These are phyloP conservation scores for Paragorgia papillata DNA, from an alignment of 92 coral and sea anemone genomes.

Conservation along the genomic window DNA sequence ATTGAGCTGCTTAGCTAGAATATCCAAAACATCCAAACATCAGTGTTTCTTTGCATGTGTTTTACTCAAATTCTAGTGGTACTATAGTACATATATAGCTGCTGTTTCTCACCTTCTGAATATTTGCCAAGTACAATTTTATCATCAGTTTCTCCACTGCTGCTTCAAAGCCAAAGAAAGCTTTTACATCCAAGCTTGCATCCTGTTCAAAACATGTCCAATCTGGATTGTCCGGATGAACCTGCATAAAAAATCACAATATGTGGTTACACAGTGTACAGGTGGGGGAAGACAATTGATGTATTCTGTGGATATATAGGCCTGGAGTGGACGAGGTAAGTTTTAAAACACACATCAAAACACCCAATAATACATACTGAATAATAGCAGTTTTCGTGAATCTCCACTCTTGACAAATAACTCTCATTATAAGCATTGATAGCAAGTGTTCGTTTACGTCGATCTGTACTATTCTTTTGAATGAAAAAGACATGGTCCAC, in stretches of 20 bases:
- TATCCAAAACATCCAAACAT: too few relatives aligned
- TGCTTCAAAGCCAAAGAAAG: constrained; percentile 99
- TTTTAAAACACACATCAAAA: background rate
- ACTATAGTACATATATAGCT: too few relatives aligned
- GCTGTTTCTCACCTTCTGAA: constrained; percentile 67
- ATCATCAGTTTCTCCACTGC: constrained; percentile 93
- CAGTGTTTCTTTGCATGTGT: too few relatives aligned
- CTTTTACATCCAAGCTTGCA: constrained; percentile 91
- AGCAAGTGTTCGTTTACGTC: constrained; percentile 81
- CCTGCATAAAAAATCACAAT: constrained; percentile 47
- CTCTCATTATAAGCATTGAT: constrained; percentile 92
- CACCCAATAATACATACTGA: constrained; percentile 66
- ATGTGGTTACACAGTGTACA: too few relatives aligned
- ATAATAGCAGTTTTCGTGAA: constrained; percentile 82
- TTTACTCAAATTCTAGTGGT: too few relatives aligned
- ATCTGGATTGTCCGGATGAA: constrained; percentile 94
- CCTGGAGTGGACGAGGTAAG: too few relatives aligned
- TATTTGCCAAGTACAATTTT: constrained; percentile 82
- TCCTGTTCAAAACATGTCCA: constrained; percentile 99
- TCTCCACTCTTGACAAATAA: constrained; percentile 88
- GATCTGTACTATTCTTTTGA: constrained; percentile 83
- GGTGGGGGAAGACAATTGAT: too few relatives aligned
- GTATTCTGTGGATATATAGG: too few relatives aligned
- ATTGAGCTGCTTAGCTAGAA: too few relatives aligned
- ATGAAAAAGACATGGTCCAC: constrained; percentile 92